Conservation (phyloP, 2,113 vertebrate species). For the Sigmodon hispidus region DNA sequence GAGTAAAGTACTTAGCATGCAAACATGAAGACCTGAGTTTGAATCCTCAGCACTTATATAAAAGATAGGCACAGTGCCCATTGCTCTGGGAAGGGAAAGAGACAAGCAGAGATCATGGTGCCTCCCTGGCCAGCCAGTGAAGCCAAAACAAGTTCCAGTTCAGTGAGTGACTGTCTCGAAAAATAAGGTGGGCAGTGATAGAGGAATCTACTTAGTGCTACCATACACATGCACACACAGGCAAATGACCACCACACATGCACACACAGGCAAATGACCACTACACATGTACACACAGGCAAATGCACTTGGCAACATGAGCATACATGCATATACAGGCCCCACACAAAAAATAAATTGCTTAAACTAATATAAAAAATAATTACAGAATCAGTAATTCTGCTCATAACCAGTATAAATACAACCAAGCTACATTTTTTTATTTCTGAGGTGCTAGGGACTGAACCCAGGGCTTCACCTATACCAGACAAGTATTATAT, state of each 20-base stretch:
- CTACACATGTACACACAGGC: neutral
- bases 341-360: neutral
- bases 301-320: neutral
- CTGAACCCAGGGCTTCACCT: neutral
- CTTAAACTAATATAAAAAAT: neutral
- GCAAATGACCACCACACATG: neutral
- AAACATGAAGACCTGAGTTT: neutral
- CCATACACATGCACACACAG: neutral
- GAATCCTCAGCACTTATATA: neutral
- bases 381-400: neutral
- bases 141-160: neutral
- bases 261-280: neutral
- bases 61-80: neutral
- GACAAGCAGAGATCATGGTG: neutral
- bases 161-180: neutral
- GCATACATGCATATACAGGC: neutral
- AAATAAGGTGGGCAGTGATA: neutral
- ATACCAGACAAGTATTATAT: neutral
- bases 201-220: neutral
- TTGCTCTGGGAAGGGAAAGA: neutral
- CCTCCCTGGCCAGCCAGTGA: neutral
- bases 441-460: neutral
- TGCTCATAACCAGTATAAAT: neutral
- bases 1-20: neutral
- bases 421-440: neutral